Conservation (phyloP, 2,113 vertebrate species). For the Psittacara wagleri region DNA sequence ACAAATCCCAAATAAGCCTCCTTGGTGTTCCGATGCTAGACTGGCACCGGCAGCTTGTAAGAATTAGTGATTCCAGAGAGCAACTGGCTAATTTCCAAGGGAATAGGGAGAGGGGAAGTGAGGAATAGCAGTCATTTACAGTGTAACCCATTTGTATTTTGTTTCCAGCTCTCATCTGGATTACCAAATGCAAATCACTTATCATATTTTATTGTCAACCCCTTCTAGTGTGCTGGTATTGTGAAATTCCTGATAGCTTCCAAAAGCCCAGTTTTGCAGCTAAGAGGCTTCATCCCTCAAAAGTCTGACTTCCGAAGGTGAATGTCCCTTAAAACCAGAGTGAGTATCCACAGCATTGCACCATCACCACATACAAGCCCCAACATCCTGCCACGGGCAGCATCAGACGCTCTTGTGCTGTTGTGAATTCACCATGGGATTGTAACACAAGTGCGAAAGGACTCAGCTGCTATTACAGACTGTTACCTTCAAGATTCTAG, state of each 20-base stretch:
- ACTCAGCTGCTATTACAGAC: conserved; percentile 22
- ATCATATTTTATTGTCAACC: neutral
- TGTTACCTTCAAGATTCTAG: conserved; percentile 37
- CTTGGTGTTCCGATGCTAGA: neutral
- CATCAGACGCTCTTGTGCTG: neutral
- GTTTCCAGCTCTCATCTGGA: conserved; percentile 50
- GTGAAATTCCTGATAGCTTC: neutral
- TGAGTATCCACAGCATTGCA: neutral
- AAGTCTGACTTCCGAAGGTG: rapidly evolving
- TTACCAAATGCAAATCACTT: conserved; percentile 50
- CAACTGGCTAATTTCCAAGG: conserved; percentile 51
- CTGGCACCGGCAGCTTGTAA: neutral
- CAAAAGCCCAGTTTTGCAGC: neutral
- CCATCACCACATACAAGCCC: rapidly evolving
- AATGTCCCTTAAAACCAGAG: neutral
- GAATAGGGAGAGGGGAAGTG: neutral
- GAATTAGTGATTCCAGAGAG: conserved; percentile 40
- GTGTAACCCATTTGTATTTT: conserved; percentile 32
- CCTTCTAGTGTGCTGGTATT: neutral
- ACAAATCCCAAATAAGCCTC: conserved; percentile 5
- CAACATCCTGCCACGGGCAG: neutral
- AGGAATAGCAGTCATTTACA: conserved; percentile 34
- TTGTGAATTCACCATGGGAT: neutral
- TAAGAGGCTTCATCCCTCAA: neutral
- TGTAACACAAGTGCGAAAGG: neutral